Base-by-base conservation (phyloP, 2,113 vertebrate genomes). In the Buteo buteo region DNA sequence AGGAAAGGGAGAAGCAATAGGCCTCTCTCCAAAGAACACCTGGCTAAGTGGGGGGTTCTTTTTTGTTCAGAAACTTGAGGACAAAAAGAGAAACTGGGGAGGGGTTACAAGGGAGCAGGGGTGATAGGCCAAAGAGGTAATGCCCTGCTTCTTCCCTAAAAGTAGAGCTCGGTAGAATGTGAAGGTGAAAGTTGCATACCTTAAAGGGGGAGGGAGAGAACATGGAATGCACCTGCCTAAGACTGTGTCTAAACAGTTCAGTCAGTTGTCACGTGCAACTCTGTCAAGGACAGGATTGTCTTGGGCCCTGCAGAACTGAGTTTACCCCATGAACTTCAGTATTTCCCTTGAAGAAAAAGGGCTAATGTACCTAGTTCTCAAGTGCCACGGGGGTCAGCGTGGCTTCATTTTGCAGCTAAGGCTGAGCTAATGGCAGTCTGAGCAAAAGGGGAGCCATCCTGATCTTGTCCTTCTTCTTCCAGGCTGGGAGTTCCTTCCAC, bases 381-480 rank as follows among this genome's bases (percentile, higher is more conserved):
- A 7, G 11, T 49, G 54, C 54, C 38, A 24, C 26, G 71, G 73
- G 61, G 47, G 52, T 85, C 74, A 77, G 54, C 2, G 19, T 71
- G 59, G 76, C 88, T 95, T 95, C 22, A 6, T 74, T 86, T 81
- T 65, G 76, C 72, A 84, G 59, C 72, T 78, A 10, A 86, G 42
- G 64, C 91, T 95, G 91, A 96, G 59, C 72, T 95, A 71, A 50
- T 67, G 55, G 59, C 69, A 81, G 45, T 62, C 38, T 57, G 83
- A 45, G 54, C 50, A 66, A 77, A 86, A 88, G 52, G 55, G 61
- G 59, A 92, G 91, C 64, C 47, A 17, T 96, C 78, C 94, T 97
- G 93, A 96, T 54, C 66, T 88, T 96, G 40, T 95, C 96, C 96
- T 97, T 91, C 96, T 97, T 96, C 91, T 96, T 97, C 92, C 82